These are phyloP conservation scores for Physeter macrocephalus DNA, from an alignment of 2,113 vertebrate genomes.

Conservation along the genomic window DNA sequence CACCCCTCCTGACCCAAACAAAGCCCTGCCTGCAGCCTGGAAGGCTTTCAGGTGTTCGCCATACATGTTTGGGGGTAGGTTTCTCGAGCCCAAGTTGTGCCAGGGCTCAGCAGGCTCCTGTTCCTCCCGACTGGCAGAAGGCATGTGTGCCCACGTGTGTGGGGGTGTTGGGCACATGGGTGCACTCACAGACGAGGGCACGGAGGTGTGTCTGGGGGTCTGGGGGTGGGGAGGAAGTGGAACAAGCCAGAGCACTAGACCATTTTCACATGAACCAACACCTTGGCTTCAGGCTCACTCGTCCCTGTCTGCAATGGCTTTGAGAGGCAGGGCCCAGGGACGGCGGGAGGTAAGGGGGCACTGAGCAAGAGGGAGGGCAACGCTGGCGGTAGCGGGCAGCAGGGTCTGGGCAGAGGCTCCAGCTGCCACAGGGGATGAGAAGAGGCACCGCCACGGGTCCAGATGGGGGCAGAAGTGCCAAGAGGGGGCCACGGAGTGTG, in stretches of 20 bases:
- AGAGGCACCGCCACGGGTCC: neutral
- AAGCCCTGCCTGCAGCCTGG: neutral
- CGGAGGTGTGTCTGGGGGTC: neutral
- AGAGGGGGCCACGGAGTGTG: neutral
- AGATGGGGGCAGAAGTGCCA: neutral
- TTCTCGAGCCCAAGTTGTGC: neutral
- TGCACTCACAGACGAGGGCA: accelerated
- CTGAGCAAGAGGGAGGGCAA: neutral
- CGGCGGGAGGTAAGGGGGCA: neutral
- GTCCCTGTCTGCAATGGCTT: neutral
- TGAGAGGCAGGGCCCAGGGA: neutral
- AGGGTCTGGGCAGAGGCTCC: neutral
- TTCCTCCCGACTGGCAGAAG: neutral
- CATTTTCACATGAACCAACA: neutral
- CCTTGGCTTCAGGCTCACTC: neutral
- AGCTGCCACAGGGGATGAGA: accelerated
- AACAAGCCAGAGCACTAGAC: neutral
- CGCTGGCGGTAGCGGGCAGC: neutral
- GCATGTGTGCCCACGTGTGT: too few species aligned
- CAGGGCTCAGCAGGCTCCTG: neutral
- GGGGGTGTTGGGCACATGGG: accelerated
- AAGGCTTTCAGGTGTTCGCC: neutral
- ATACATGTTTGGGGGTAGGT: neutral
- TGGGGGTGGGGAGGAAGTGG: neutral
- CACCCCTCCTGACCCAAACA: neutral